phyloP scores from a whole-genome alignment of 2,797 vertebrate species.

The Pseudotriccus pelzelni region DNA sequence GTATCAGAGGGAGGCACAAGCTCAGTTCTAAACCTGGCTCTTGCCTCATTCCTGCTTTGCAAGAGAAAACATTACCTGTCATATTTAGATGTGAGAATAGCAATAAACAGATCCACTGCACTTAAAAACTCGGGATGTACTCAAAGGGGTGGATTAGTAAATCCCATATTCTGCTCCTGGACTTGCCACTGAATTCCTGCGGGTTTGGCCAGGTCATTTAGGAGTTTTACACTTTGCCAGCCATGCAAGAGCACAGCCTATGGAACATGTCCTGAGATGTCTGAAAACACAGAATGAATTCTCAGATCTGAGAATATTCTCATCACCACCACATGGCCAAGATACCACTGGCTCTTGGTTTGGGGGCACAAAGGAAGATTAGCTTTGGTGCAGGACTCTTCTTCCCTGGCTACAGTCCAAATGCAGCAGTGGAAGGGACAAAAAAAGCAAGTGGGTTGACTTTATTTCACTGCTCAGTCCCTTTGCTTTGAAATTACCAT shows the following conservation, averaged over 20 bases:
- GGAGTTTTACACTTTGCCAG: background rate
- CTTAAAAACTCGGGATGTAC: background rate
- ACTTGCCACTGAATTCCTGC: background rate
- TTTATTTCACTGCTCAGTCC: background rate
- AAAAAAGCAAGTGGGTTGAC: background rate
- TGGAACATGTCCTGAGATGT: background rate
- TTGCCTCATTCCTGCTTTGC: background rate
- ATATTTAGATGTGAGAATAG: background rate
- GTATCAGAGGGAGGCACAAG: background rate
- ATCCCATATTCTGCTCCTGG: too few species aligned
- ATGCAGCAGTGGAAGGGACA: fast-evolving
- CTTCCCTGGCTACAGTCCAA: fast-evolving
- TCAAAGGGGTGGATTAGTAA: background rate
- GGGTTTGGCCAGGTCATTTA: background rate
- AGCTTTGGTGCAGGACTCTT: background rate
- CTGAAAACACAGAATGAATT: background rate
- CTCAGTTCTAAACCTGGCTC: background rate
- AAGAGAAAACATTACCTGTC: background rate
- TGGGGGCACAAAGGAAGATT: background rate
- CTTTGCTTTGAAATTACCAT: background rate
- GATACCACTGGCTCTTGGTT: background rate
- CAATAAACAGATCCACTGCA: background rate
- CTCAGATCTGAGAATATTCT: background rate
- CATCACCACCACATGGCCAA: background rate
- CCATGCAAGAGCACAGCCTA: fast-evolving